A percentile compares a stretch with the other conserved stretches of the same genome.
Conservation (phyloP, 2,888 invertebrate species). For the Ormyrus pomaceus region DNA sequence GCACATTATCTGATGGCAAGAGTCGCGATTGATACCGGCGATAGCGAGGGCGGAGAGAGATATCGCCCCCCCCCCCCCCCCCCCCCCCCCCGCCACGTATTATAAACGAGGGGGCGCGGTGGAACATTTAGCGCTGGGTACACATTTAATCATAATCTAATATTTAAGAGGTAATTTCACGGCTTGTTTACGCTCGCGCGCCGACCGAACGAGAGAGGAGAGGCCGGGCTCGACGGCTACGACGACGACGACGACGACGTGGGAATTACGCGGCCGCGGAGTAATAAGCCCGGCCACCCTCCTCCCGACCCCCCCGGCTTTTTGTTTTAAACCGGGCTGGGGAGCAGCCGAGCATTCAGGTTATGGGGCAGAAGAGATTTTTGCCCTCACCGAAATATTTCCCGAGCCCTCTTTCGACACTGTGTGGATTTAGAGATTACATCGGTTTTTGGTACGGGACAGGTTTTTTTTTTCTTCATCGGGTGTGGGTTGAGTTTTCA, state of each 20-base stretch:
- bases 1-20: constrained; percentile 72
- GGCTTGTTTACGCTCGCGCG: constrained; percentile 72
- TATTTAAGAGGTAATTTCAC: constrained; percentile 77
- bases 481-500: too few species aligned
- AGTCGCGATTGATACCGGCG: constrained; percentile 70
- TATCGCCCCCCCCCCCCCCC: not conserved
- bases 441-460: not conserved
- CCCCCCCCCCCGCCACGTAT: not conserved
- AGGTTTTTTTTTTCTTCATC: too few species aligned
- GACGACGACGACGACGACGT: constrained; percentile 32
- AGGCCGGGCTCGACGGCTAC: not conserved
- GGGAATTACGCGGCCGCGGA: constrained; percentile 46
- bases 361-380: constrained; percentile 43
- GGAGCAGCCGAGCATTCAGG: not conserved
- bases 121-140: constrained; percentile 72
- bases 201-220: not conserved
- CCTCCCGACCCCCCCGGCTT: not conserved
- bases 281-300: constrained; percentile 35
- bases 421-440: not conserved
- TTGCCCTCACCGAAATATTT: constrained; percentile 16
- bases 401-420: not conserved
- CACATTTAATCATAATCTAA: constrained; percentile 76
- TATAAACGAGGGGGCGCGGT: constrained; percentile 58
- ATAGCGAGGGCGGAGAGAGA: constrained; percentile 58
- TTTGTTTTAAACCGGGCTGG: constrained; percentile 22